phyloP scores from a whole-genome alignment of 1,140 invertebrate genomes.

The Heliconius melpomene region DNA sequence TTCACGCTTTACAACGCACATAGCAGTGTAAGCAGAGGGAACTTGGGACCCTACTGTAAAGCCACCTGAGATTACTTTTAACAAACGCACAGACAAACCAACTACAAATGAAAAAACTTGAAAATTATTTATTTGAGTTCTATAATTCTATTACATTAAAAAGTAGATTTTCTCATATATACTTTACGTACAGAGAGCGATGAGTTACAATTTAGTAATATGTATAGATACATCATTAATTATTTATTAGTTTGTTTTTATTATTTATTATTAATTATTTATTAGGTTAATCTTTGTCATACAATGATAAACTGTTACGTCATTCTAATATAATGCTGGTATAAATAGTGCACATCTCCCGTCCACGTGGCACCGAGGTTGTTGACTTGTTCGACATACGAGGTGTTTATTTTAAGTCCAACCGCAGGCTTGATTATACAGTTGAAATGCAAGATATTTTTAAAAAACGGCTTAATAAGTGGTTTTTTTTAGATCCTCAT shows the following conservation, averaged over 20 bases:
- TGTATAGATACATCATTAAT: too few relatives aligned
- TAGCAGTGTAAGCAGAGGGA: background rate
- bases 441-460: background rate
- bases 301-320: constrained; percentile 1
- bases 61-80: background rate
- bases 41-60: background rate
- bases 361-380: constrained; percentile 6
- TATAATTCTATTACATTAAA: too few relatives aligned
- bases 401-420: constrained; percentile 1
- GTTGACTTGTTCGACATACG: constrained; percentile 3
- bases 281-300: constrained; percentile 8
- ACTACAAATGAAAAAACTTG: too few relatives aligned
- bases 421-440: background rate
- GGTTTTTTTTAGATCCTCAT: too few relatives aligned
- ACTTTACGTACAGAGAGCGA: too few relatives aligned
- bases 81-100: too few relatives aligned
- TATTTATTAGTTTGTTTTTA: too few relatives aligned
- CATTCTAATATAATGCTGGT: background rate
- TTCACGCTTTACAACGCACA: background rate
- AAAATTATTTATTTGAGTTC: too few relatives aligned
- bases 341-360: background rate
- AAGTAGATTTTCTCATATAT: too few relatives aligned
- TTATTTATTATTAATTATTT: too few relatives aligned
- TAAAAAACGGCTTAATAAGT: background rate
- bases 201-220: too few relatives aligned